phyloP scores from a whole-genome alignment of 2,888 invertebrate genomes.

The Tubulanus polymorphus region DNA sequence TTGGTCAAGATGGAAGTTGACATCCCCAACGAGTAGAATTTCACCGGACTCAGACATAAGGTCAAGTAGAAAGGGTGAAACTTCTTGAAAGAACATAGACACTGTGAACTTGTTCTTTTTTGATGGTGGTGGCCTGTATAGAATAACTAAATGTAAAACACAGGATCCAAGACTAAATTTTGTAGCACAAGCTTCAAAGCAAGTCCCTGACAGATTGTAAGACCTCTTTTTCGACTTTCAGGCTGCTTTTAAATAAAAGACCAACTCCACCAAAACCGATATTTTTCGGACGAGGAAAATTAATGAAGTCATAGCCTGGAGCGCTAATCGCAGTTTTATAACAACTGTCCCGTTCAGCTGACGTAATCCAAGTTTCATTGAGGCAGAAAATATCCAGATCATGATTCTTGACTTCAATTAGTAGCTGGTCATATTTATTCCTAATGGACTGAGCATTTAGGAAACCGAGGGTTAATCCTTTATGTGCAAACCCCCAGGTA shows the following conservation, averaged over 20 bases:
- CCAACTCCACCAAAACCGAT: background rate
- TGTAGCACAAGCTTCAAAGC: background rate
- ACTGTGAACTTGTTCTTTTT: background rate
- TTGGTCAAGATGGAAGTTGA: background rate
- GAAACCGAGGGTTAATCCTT: background rate
- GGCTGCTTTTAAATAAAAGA: background rate
- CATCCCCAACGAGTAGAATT: background rate
- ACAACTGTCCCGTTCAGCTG: background rate
- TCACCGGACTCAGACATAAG: background rate
- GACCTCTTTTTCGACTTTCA: background rate
- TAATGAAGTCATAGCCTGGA: background rate
- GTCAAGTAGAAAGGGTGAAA: background rate
- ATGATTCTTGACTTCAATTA: background rate
- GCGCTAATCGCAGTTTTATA: background rate
- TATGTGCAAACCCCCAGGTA: background rate
- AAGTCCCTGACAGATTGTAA: background rate
- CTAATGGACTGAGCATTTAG: background rate
- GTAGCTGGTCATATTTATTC: background rate
- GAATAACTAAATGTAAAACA: background rate
- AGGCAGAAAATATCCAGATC: background rate
- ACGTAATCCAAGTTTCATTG: background rate
- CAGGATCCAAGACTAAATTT: background rate
- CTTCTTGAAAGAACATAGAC: background rate
- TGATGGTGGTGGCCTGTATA: background rate
- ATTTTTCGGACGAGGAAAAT: background rate